Evolutionary conservation across 1,140 invertebrate genomes (phyloP).

Genomic region (Lordiphosa mommai): DNA sequence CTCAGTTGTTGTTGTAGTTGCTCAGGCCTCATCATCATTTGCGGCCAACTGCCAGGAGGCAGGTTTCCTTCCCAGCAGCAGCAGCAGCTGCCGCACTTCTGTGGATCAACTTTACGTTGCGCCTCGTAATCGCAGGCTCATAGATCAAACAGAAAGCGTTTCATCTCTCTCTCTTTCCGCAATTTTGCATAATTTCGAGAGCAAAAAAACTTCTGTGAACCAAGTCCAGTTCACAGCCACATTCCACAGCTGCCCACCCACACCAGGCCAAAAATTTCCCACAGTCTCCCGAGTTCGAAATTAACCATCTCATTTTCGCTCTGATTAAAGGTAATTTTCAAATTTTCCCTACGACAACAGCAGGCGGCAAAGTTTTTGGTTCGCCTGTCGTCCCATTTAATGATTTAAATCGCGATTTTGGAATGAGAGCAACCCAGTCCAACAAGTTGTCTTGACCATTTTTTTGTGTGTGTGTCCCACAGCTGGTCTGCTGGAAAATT

Average conservation of each 20-base stretch:
- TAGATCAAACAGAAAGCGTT: conserved; percentile 43
- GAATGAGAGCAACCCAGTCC: conserved; percentile 36
- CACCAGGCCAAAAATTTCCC: conserved; percentile 25
- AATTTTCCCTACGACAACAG: conserved; percentile 67
- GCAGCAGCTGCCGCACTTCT: conserved; percentile 51
- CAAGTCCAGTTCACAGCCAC: conserved; percentile 57
- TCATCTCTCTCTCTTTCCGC: conserved; percentile 14
- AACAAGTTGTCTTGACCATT: conserved; percentile 35
- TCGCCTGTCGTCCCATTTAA: conserved; percentile 64
- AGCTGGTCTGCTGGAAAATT: conserved; percentile 42
- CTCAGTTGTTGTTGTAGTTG: conserved; percentile 24
- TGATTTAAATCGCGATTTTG: conserved; percentile 32
- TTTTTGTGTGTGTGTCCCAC: conserved; percentile 23
- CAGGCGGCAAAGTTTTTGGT: conserved; percentile 33
- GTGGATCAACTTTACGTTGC: conserved; percentile 58
- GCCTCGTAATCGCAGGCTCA: conserved; percentile 47
- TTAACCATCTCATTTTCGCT: conserved; percentile 71
- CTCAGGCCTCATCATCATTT: conserved; percentile 68
- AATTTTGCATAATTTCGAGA: conserved; percentile 36
- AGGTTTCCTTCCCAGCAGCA: conserved; percentile 25
- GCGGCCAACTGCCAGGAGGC: conserved; percentile 45
- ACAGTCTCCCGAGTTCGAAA: conserved; percentile 44
- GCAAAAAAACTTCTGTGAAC: conserved; percentile 50
- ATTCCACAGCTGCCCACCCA: conserved; percentile 57
- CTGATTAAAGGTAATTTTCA: conserved; percentile 77